Evolutionary conservation across 2,888 invertebrate species (phyloP), one percentile per base, ranked within the genome.

Genomic region (Brassicogethes aeneus): DNA sequence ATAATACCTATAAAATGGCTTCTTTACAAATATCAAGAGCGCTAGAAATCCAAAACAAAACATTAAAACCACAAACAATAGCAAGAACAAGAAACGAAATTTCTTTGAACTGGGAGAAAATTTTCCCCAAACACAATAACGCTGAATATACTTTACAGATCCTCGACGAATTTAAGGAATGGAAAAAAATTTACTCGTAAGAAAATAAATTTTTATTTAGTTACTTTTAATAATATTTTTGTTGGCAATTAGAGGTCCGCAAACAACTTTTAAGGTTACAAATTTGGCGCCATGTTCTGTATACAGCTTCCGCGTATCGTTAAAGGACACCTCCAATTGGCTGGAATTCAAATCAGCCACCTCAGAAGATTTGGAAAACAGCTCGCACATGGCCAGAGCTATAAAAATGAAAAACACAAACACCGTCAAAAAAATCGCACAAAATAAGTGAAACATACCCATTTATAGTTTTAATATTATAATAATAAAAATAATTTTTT

Each of bases 251-350:
- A 55, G 75, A 46, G 76, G 76, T 1, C 66, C 66, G 0, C 72
- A 68, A 57, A 68, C 65, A 1, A 56, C 50, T 2, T 69, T 65
- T 49, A 60, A 55, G 23, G 68, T 76, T 16, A 65, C 68, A 17
- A 63, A 71, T 46, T 55, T 77, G 8, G 64, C 70, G 1, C 72
- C 75, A 1, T 64, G 70, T 42, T 68, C 69, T 16, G 72, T 70
- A 3, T 74, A 75, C 53, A 66, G 62, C 34, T 75, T 76, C 48
- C 60, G 74, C 10, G 44, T 76, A 2, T 65, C 64, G 56, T 57
- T 65, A 1, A 29, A 39, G 15, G 47, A 36, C 3, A 23, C 63
- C 64, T 30, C 62, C 61, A 54, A 59, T 8, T 64, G 62, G 62
- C 42, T 54, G 7, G 41, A 56, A 39, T 65, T 66, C 42, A 63